Conservation (phyloP, 2,797 vertebrate species). For the Acanthiza pusilla region DNA sequence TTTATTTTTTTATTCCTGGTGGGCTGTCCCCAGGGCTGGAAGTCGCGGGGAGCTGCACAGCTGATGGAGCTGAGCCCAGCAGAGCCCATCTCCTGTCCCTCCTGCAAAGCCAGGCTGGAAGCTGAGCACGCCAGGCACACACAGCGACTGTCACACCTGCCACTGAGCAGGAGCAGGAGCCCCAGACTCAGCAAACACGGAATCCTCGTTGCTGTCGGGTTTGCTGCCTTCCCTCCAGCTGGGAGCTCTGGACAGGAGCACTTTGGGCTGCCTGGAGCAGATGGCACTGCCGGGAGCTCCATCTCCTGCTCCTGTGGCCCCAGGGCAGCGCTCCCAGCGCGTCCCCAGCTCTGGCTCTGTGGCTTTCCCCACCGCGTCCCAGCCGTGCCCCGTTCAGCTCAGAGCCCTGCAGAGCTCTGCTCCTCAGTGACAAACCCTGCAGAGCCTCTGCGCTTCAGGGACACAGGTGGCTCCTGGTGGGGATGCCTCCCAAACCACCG, state of each 20-base stretch:
- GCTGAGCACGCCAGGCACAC: background rate
- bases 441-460: background rate
- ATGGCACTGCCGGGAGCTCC: constrained; percentile 1
- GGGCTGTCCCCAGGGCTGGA: background rate
- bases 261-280: background rate
- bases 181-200: background rate
- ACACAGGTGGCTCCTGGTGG: background rate
- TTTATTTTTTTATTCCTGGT: background rate
- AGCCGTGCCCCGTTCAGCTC: background rate
- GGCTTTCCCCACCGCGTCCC: background rate
- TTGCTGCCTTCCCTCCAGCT: background rate
- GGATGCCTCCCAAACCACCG: background rate
- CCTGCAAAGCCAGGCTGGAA: background rate
- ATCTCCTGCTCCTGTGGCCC: background rate
- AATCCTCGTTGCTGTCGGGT: accelerated
- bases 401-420: background rate
- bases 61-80: background rate
- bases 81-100: background rate
- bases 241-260: background rate
- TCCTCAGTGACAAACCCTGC: background rate
- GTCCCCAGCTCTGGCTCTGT: background rate
- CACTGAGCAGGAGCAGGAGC: background rate
- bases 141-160: accelerated
- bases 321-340: background rate
- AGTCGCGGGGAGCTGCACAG: background rate